These are phyloP conservation scores for Pycnomerus fuliginosus DNA, from an alignment of 2,888 invertebrate genomes.

Conservation along the genomic window DNA sequence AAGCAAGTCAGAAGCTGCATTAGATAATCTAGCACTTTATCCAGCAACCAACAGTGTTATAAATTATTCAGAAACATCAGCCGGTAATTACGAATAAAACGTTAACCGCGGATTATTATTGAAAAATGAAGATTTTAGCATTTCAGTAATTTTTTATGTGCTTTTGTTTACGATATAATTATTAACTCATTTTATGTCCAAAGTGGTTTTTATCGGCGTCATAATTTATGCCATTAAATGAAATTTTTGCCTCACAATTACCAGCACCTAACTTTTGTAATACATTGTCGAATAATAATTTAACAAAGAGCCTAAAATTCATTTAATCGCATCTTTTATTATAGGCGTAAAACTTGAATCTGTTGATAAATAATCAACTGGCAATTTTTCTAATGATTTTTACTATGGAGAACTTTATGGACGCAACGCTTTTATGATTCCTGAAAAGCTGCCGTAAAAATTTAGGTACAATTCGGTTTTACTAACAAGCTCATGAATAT, in stretches of 20 bases:
- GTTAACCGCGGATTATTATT: slow-evolving; percentile 11
- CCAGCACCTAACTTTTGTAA: slow-evolving; percentile 4
- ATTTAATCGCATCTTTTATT: slow-evolving; percentile 1
- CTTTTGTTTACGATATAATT: slow-evolving; percentile 11
- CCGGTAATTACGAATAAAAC: slow-evolving; percentile 15
- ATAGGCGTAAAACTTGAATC: slow-evolving; percentile 2
- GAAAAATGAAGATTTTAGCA: slow-evolving; percentile 15
- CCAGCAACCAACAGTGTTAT: slow-evolving; percentile 5
- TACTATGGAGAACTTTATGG: background rate
- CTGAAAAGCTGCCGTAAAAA: slow-evolving; percentile 7
- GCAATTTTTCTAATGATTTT: slow-evolving; percentile 8
- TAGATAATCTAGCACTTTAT: slow-evolving; percentile 13
- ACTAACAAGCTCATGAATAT: slow-evolving; percentile 16
- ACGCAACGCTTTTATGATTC: slow-evolving; percentile 10
- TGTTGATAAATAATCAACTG: slow-evolving; percentile 1
- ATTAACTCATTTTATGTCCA: slow-evolving; percentile 10
- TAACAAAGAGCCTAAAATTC: no score
- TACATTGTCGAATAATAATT: no score
- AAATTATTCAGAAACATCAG: slow-evolving; percentile 15
- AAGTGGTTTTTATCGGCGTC: slow-evolving; percentile 11
- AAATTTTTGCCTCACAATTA: slow-evolving; percentile 14
- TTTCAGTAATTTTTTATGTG: slow-evolving; percentile 8
- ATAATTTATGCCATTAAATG: slow-evolving; percentile 14
- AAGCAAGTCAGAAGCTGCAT: slow-evolving; percentile 13
- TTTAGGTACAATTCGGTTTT: slow-evolving; percentile 8